Evolutionary conservation across 2,113 vertebrate species (phyloP).

Genomic region (Ovis canadensis): DNA sequence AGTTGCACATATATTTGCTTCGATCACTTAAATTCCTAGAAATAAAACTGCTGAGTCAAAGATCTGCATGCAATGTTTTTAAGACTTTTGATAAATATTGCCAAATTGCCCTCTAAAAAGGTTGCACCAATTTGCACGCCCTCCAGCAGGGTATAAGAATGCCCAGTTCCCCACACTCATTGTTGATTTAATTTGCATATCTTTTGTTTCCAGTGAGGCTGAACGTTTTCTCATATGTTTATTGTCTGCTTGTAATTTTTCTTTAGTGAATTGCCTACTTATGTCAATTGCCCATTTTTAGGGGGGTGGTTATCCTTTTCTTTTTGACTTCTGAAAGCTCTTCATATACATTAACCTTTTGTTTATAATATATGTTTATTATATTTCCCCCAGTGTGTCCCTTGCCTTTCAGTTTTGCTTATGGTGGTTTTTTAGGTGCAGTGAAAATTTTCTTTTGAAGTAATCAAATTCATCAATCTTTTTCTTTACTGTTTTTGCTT

Average conservation of each 20-base stretch:
- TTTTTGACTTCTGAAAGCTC: slow-evolving; percentile 51
- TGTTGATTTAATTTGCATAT: slow-evolving; percentile 62
- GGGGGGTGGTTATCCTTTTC: slow-evolving; percentile 31
- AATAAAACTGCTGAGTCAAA: slow-evolving; percentile 49
- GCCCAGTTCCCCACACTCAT: slow-evolving; percentile 23
- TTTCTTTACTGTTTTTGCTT: slow-evolving; percentile 48
- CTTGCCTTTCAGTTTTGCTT: slow-evolving; percentile 69
- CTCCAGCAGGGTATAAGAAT: neutral
- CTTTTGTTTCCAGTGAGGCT: slow-evolving; percentile 23
- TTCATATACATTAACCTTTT: slow-evolving; percentile 20
- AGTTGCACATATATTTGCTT: slow-evolving; percentile 40
- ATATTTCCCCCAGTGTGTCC: slow-evolving; percentile 36
- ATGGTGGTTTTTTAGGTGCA: slow-evolving; percentile 32
- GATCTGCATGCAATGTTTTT: neutral
- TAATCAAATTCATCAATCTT: slow-evolving; percentile 69
- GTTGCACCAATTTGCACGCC: neutral
- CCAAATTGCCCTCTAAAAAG: slow-evolving; percentile 41
- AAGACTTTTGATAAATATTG: slow-evolving; percentile 40
- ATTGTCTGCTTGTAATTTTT: slow-evolving; percentile 63
- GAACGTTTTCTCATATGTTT: slow-evolving; percentile 48
- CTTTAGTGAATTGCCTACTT: slow-evolving; percentile 62
- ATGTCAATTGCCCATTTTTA: slow-evolving; percentile 57
- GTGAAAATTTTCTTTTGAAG: slow-evolving; percentile 60
- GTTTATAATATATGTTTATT: slow-evolving; percentile 43
- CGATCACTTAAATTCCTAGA: slow-evolving; percentile 24